phyloP scores from a whole-genome alignment of 2,113 vertebrate genomes.

The Gambusia holbrooki region DNA sequence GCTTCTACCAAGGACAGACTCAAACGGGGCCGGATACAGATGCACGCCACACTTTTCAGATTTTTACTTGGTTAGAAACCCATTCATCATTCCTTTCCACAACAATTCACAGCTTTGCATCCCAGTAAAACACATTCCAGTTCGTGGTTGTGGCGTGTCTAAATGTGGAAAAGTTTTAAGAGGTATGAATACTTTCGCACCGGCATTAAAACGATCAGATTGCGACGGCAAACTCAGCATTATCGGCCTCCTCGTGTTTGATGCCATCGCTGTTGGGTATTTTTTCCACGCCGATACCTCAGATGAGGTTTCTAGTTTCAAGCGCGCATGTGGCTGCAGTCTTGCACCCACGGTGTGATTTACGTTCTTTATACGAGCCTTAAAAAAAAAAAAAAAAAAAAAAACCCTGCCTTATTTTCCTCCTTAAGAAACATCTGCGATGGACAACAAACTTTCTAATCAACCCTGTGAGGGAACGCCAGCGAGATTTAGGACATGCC shows the following conservation, averaged over 20 bases:
- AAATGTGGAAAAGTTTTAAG: neutral
- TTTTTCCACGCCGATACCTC: slow-evolving; percentile 43
- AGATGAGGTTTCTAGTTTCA: slow-evolving; percentile 40
- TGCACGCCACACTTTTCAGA: no score
- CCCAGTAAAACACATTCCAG: neutral
- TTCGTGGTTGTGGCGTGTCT: neutral
- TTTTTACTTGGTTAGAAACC: no score
- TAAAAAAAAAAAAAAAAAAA: slow-evolving; percentile 12
- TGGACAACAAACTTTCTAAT: slow-evolving; percentile 60
- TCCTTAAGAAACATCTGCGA: slow-evolving; percentile 48
- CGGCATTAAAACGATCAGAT: slow-evolving; percentile 4
- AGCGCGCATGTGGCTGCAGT: slow-evolving; percentile 40
- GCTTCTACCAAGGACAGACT: no score
- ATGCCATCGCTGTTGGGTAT: slow-evolving; percentile 32
- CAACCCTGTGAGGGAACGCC: slow-evolving; percentile 46
- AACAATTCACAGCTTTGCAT: no score
- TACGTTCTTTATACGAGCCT: slow-evolving; percentile 12
- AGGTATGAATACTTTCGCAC: neutral
- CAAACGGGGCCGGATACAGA: no score
- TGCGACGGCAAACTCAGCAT: neutral
- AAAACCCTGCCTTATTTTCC: slow-evolving; percentile 27
- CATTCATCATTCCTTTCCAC: no score
- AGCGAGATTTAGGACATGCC: slow-evolving; percentile 48
- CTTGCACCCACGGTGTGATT: slow-evolving; percentile 5
- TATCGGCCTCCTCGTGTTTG: slow-evolving; percentile 10